Evolutionary conservation across 2,888 invertebrate species (phyloP).

Genomic region (Adela reaumurella): DNA sequence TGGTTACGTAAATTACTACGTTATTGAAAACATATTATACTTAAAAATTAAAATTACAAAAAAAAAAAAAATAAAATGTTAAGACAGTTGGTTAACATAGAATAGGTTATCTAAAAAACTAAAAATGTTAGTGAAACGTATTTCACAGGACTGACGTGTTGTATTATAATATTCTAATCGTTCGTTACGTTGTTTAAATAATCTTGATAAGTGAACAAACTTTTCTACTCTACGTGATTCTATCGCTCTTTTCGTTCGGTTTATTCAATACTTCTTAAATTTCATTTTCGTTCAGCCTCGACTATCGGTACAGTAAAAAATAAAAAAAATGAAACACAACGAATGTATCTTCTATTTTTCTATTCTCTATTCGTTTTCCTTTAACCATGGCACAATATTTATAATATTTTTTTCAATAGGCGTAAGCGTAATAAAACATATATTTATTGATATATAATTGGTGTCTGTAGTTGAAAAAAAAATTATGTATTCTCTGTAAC

Average conservation of each 20-base stretch:
- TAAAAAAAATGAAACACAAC: constrained; percentile 32
- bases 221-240: constrained; percentile 42
- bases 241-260: constrained; percentile 35
- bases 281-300: background rate
- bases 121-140: constrained; percentile 46
- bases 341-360: constrained; percentile 24
- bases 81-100: background rate
- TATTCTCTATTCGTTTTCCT: constrained; percentile 19
- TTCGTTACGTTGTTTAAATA: constrained; percentile 47
- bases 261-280: constrained; percentile 16
- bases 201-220: constrained; percentile 27
- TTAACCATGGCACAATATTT: background rate
- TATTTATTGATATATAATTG: constrained; percentile 34
- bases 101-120: constrained; percentile 2
- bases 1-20: constrained; percentile 2
- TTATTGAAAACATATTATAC: constrained; percentile 10
- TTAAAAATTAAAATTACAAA: constrained; percentile 9
- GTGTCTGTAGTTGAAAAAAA: constrained; percentile 29
- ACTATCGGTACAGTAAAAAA: background rate
- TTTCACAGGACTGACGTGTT: constrained; percentile 55
- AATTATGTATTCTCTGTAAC: background rate
- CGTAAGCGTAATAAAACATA: constrained; percentile 20
- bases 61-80: constrained; percentile 9
- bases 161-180: constrained; percentile 31
- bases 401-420: constrained; percentile 5